phyloP scores from a whole-genome alignment of 2,113 vertebrate species.

The Coptodon rendalli region DNA sequence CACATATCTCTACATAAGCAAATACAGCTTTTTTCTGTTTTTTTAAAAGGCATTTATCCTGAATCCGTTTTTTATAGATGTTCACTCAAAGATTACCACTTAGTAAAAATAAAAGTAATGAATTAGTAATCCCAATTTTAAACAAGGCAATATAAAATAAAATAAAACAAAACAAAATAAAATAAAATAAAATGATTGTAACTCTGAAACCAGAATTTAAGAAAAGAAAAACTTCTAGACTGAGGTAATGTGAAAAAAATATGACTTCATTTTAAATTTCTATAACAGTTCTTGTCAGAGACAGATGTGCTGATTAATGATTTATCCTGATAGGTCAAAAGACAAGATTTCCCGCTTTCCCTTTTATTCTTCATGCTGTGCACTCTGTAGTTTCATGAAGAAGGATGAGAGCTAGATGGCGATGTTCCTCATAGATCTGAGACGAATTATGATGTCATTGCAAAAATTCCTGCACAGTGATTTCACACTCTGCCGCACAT shows the following conservation, averaged over 20 bases:
- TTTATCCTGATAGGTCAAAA: neutral
- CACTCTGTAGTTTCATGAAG: neutral
- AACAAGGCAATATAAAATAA: neutral
- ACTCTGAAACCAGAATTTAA: neutral
- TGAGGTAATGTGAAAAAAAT: neutral
- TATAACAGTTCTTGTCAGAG: neutral
- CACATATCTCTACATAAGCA: neutral
- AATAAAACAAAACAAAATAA: neutral
- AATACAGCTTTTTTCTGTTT: neutral
- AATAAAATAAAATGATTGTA: neutral
- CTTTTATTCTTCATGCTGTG: neutral
- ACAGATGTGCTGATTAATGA: neutral
- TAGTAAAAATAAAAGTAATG: neutral
- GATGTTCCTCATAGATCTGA: neutral
- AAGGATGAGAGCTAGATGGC: neutral
- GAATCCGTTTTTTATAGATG: neutral
- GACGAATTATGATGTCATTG: neutral
- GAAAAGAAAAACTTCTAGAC: neutral
- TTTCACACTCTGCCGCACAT: neutral
- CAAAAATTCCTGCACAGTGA: neutral
- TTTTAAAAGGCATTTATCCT: neutral
- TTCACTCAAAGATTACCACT: neutral
- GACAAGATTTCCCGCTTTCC: neutral
- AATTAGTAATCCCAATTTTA: neutral
- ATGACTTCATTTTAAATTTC: neutral